Base-by-base conservation (phyloP, 1,140 invertebrate genomes). In the Myzus persicae region DNA sequence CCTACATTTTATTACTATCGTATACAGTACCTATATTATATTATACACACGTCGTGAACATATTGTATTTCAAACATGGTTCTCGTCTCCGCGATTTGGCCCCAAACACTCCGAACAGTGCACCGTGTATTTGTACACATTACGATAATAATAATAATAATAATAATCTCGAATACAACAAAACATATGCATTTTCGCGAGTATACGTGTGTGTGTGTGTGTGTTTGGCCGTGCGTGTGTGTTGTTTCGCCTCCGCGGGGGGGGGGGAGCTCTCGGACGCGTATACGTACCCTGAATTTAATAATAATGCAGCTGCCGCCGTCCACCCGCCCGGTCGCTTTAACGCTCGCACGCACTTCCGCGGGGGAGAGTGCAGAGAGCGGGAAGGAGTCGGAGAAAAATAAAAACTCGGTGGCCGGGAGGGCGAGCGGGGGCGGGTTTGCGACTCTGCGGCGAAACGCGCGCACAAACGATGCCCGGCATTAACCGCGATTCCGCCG, bases 221-320 rank as follows among this genome's bases (percentile, higher is more conserved):
- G 46, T 48, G 54, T 59, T n/a, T n/a, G n/a, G n/a, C n/a, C n/a
- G n/a, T 51, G 48, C 3, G 48, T 51, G 46, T 48, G 54, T 59
- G 54, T 59, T 59, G 6, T 59, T 59, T 59, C 26, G 9, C 31
- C 26, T 26, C 31, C 59, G 38, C 38, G 38, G 24, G 9, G 38
- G 38, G 38, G 24, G 38, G 24, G 38, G 38, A 40, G 38, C 38
- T 38, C 40, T 20, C 42, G 9, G 42, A 31, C 36, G 46, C 18
- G 14, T 8, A n/a, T n/a, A 26, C 44, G 42, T n/a, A 48, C 44
- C 31, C 44, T 51, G 87, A 46, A 38, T 89, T 89, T 51, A 51
- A 89, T 89, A 89, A 89, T 89, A 89, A 89, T 51, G 87, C 87
- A 89, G 87, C 44, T 89, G 85, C 85, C 26, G 85, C 85, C 26